Evolutionary conservation across 1,140 invertebrate genomes (phyloP), one percentile per base, ranked within the genome.

Genomic region (Pentalonia nigronervosa): DNA sequence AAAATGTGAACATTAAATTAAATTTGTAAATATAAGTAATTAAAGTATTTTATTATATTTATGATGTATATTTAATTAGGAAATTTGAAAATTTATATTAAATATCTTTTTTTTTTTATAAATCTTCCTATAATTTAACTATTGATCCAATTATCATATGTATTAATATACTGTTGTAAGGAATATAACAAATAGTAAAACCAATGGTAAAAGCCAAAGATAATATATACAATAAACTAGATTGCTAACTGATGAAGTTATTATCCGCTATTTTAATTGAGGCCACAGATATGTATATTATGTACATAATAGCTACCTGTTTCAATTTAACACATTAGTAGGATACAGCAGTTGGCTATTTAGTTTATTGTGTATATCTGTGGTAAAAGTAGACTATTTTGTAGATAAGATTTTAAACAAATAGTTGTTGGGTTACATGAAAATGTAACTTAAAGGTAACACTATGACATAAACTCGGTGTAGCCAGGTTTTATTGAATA

Each of bases 401-500:
- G 48, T 56, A 4, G 7, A 41, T 14, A 90, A 41, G 17, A 30
- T 30, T 34, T 45, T 60, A n/a, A 90, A 56, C 34, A 45, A 30
- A 48, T 88, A 17, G 6, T 60, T 90, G 7, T 30, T 60, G 30
- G 23, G 41, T 45, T 45, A 89, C 50, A 89, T 45, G 25, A 88
- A 48, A 60, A 67, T 25, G 30, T 90, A 17, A 67, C 60, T 25
- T n/a, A 34, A 23, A 11, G 8, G 83, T 48, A 81, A 47, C 34
- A 81, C 81, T 23, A 30, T 20, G 23, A 50, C 30, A 41, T 86
- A 14, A 83, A 93, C 91, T 86, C 21, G 47, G 47, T 41, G 91
- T 83, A 86, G 76, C 81, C 91, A 53, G 48, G 47, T 53, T 83
- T 93, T 93, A 93, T 84, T 93, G 34, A 93, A 83, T 34, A 76